Base-by-base conservation (phyloP, 1,140 invertebrate genomes). In the Hydropsyche tenuis region DNA sequence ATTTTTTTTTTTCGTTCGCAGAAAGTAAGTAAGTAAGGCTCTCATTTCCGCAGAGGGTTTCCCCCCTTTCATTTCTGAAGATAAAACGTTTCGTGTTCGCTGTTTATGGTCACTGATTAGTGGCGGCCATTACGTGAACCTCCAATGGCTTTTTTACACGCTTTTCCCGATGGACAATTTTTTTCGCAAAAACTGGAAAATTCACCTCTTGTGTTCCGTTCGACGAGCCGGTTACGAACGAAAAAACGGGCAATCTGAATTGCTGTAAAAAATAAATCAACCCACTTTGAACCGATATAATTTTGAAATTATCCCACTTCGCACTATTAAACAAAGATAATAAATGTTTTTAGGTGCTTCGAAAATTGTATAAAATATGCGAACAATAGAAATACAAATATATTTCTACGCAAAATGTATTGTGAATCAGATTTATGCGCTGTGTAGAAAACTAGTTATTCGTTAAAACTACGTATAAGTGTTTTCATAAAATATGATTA, bases 101-200 rank as follows among this genome's bases (percentile, higher is more conserved):
- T 68, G 65, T 68, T 68, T 68, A 76, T 72, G 75, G 63, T 46
- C 75, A 51, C 72, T 76, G 75, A 76, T 76, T 76, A 73, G 75
- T 73, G 51, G 69, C 69, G 48, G 72, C 63, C 72, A 74, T 74
- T 73, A 74, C 48, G 75, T 20, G 46, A 60, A 46, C 27, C 63
- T 62, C 69, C 72, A 63, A 74, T 72, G 56, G 75, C 72, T 60
- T 74, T 74, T 76, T 73, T 76, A 65, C 72, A 72, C 63, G 48
- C 51, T 70, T 60, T 46, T 43, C 68, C 48, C 65, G 43, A 68
- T 68, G 65, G 65, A 46, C 65, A 68, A 37, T 68, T 65, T 65
- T 66, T 68, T 68, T 25, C 11, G 16, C 43, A 6, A 65, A 60
- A 25, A 42, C 18, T 65, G 18, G 30, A 65, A 65, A 65, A 7